Evolutionary conservation across 2,888 invertebrate species (phyloP), one percentile per base, ranked within the genome.

Genomic region (Blastobasis adustella): DNA sequence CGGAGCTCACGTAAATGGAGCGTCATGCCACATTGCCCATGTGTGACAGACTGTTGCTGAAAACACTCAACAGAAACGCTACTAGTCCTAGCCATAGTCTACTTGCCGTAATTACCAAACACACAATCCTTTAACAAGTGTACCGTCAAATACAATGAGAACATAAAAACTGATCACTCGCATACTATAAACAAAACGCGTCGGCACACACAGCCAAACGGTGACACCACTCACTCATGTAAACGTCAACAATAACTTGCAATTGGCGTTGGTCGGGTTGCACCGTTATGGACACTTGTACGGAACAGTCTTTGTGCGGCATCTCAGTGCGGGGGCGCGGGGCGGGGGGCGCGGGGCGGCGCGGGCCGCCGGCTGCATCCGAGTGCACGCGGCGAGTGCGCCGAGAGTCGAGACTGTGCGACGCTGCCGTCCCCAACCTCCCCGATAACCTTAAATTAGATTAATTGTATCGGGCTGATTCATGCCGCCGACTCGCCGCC

Each of bases 371-470:
- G 58, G 55, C 51, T 71, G 74, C 74, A 72, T 60, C 61, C 52
- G 61, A 58, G 59, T 71, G 72, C 70, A 71, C 52, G 53, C 54
- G 58, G 46, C 59, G 61, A 64, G 71, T 74, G 81, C 82, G 81
- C 72, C 74, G 67, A 62, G 53, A 65, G 66, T 73, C 84, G 84
- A 86, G 87, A 88, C 87, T 84, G 85, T 79, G 75, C 83, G 87
- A 71, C 87, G 50, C 85, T 64, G 79, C 73, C 72, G 74, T 70
- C 74, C 77, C 72, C 69, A 75, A 71, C 82, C 82, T 78, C 79
- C 81, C 77, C 84, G 81, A 83, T 84, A 84, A 82, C 81, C 85
- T 76, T 82, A 85, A 86, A 86, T 87, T 87, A 87, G 87, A 88
- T 85, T 87, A 82, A 88, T 87, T 82, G 84, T 83, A 86, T 78